These are phyloP conservation scores for Microcebus tavaratra DNA, from an alignment of 2,113 vertebrate species.

Conservation along the genomic window DNA sequence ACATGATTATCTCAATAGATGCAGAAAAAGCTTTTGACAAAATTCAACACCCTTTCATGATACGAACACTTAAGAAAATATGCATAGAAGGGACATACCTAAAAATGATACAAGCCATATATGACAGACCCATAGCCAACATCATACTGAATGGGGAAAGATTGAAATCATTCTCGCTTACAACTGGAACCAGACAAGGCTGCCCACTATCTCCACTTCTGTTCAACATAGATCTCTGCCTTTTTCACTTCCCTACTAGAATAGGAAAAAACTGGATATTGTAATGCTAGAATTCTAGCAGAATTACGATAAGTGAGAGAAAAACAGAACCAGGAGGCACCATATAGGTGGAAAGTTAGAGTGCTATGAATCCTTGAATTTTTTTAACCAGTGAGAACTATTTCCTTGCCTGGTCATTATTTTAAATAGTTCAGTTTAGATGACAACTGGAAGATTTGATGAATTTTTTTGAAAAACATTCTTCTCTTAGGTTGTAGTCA, in stretches of 20 bases:
- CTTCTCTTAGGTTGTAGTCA: neutral
- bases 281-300: neutral
- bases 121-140: too few relatives aligned
- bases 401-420: neutral
- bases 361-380: neutral
- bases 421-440: neutral
- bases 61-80: too few relatives aligned
- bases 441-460: neutral
- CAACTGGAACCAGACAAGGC: too few relatives aligned
- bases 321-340: neutral
- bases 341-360: neutral
- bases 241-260: neutral
- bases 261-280: neutral
- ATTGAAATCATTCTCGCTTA: too few relatives aligned
- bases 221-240: too few relatives aligned
- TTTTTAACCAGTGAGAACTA: neutral
- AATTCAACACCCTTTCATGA: too few relatives aligned
- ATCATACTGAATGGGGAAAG: too few relatives aligned
- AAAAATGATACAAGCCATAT: too few relatives aligned
- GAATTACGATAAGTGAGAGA: neutral
- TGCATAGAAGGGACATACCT: too few relatives aligned
- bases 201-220: too few relatives aligned
- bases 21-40: too few relatives aligned
- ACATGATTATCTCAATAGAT: too few relatives aligned
- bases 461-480: neutral